Base-by-base conservation (phyloP, 2,797 vertebrate genomes). In the Bryconaethiops microstoma region DNA sequence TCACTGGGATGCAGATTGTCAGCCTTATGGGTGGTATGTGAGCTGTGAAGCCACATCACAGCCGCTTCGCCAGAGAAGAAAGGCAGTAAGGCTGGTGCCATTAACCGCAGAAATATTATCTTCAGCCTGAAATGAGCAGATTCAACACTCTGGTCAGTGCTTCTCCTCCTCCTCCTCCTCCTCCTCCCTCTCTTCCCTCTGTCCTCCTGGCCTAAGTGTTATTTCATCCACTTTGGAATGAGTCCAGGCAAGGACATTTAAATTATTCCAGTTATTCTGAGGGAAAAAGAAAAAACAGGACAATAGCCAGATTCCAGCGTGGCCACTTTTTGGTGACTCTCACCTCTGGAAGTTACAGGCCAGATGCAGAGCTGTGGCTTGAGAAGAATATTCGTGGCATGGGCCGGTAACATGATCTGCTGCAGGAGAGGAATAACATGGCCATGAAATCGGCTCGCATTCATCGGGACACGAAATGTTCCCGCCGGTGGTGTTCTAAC, bases 291-390 rank as follows among this genome's bases (percentile, higher is more conserved):
- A 40, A 74, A 67, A 35, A 23, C 5, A 82, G 67, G 42, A 80
- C 76, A 39, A 74, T 88, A 84, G 88, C 87, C 87, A 59, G 83
- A 72, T 77, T 87, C 87, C 84, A 88, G 88, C 88, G 71, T 73
- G 76, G 74, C 81, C 82, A 88, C 89, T 89, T 84, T 90, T 92
- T 81, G 86, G 72, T 77, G 80, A 81, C 83, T 88, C 79, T 84
- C 74, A 69, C 81, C 88, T 90, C 74, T 65, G 79, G 88, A 76
- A 86, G 78, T 77, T 83, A 64, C 85, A 85, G 84, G 84, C 83
- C 86, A 91, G 88, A 91, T 91, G 88, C 88, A 88, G 87, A 87
- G 84, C 83, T 76, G 80, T 68, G 65, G 35, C 74, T 71, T 54
- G 9, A 40, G 35, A 62, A 73, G 21, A 64, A 65, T 25, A 60